Evolutionary conservation across 2,888 invertebrate species (phyloP).

Genomic region (Scaeva pyrastri): DNA sequence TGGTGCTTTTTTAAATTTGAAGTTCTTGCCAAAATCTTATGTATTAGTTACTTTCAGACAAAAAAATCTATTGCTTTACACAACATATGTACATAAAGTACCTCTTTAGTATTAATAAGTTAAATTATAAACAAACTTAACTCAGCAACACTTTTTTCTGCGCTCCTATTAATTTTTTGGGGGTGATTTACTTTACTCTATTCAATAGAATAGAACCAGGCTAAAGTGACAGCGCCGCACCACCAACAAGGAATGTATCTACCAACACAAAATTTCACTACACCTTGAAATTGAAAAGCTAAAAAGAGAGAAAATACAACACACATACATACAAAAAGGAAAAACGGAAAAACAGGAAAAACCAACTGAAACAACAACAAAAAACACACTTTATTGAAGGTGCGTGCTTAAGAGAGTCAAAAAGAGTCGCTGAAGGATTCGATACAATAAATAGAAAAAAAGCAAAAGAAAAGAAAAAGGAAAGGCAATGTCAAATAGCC

Average conservation of each 20-base stretch:
- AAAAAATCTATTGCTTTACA: no score
- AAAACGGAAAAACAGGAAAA: constrained; percentile 33
- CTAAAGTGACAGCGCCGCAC: constrained; percentile 67
- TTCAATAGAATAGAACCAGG: constrained; percentile 57
- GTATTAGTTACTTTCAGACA: no score
- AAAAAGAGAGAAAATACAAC: constrained; percentile 59
- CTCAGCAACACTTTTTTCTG: constrained; percentile 67
- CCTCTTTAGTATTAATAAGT: background rate
- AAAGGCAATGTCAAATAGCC: constrained; percentile 51
- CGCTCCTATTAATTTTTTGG: constrained; percentile 45
- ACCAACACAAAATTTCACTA: constrained; percentile 69
- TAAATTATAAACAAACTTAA: background rate
- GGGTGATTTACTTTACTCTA: constrained; percentile 53
- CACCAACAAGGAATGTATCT: constrained; percentile 74
- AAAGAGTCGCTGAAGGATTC: constrained; percentile 58
- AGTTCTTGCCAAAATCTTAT: no score
- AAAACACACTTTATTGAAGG: constrained; percentile 36
- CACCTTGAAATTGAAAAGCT: constrained; percentile 72
- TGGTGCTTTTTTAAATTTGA: no score
- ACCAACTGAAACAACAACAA: constrained; percentile 10
- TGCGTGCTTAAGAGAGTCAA: constrained; percentile 70
- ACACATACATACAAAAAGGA: constrained; percentile 44
- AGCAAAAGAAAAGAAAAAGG: constrained; percentile 43
- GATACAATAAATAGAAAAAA: no score
- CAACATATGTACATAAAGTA: no score